phyloP scores from a whole-genome alignment of 53 echinoderm and acorn worm genomes.

The Arbacia lixula region DNA sequence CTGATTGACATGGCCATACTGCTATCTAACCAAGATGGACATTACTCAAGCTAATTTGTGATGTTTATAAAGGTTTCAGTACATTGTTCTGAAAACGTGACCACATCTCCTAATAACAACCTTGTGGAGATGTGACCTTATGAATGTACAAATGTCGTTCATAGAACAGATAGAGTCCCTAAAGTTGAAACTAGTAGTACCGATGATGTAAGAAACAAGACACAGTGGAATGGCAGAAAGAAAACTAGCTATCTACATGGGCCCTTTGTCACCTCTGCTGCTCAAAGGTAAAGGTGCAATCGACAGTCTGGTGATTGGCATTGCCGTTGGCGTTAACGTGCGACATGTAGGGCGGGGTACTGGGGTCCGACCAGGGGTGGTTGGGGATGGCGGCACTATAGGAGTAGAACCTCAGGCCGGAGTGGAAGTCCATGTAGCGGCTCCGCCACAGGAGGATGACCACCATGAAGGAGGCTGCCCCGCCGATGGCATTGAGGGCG shows the following conservation, averaged over 20 bases:
- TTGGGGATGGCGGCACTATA: constrained; percentile 96
- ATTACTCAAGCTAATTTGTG: no score
- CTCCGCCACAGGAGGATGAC: constrained; percentile 96
- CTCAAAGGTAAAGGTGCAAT: constrained; percentile 46
- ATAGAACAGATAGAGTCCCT: no score
- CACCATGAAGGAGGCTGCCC: constrained; percentile 83
- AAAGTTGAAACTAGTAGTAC: no score
- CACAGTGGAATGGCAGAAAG: constrained; percentile 36
- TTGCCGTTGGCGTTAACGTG: constrained; percentile 71
- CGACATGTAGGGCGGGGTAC: constrained; percentile 78
- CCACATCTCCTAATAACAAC: no score
- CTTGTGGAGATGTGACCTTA: no score
- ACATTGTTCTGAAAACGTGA: no score
- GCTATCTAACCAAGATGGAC: no score
- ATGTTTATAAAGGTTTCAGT: no score
- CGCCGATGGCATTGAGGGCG: constrained; percentile 92
- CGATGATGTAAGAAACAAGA: no score
- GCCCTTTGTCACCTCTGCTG: constrained; percentile 53
- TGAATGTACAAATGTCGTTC: no score
- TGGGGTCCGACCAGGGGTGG: constrained; percentile 89
- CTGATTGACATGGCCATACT: no score
- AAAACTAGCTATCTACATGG: constrained; percentile 8
- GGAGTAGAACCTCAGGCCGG: constrained; percentile 94
- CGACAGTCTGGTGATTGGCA: constrained; percentile 47
- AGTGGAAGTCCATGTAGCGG: constrained; percentile 97